Percentiles rank a stretch among this genome's conserved stretches.
phyloP scores from a whole-genome alignment of 1,140 invertebrate genomes.

The Pseudachorutes palmiensis region DNA sequence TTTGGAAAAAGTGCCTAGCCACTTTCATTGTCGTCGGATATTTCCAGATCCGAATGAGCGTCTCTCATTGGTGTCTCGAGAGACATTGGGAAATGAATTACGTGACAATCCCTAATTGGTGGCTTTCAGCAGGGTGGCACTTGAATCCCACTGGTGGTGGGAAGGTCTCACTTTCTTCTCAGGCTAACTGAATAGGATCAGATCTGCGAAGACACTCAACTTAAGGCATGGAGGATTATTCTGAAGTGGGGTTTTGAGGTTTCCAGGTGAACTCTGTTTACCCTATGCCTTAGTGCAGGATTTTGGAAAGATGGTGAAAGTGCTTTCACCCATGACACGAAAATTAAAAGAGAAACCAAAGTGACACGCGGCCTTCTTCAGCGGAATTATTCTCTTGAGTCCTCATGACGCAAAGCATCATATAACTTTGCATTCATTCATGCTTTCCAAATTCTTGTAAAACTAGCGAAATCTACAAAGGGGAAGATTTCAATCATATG shows the following conservation, averaged over 20 bases:
- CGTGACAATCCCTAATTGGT: slow-evolving; percentile 9
- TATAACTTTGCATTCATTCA: too few species aligned
- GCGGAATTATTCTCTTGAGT: too few species aligned
- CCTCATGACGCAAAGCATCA: too few species aligned
- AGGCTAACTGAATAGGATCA: background rate
- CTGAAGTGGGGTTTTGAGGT: background rate
- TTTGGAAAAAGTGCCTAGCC: background rate
- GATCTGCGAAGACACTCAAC: background rate
- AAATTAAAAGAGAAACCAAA: too few species aligned
- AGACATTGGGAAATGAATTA: background rate
- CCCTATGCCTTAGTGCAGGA: too few species aligned
- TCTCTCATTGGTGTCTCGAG: background rate
- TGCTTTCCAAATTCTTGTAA: too few species aligned
- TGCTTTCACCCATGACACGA: too few species aligned
- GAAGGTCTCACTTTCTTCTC: background rate
- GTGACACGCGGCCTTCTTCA: too few species aligned
- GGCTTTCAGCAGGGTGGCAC: background rate
- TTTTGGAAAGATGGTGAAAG: too few species aligned
- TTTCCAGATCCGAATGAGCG: background rate
- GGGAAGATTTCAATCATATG: too few species aligned
- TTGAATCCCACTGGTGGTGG: background rate
- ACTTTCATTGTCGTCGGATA: background rate
- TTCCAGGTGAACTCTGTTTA: too few species aligned
- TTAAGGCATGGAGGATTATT: background rate
- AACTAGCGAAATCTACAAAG: too few species aligned